Conservation (phyloP, 2,888 invertebrate species). For the Pocota personata region DNA sequence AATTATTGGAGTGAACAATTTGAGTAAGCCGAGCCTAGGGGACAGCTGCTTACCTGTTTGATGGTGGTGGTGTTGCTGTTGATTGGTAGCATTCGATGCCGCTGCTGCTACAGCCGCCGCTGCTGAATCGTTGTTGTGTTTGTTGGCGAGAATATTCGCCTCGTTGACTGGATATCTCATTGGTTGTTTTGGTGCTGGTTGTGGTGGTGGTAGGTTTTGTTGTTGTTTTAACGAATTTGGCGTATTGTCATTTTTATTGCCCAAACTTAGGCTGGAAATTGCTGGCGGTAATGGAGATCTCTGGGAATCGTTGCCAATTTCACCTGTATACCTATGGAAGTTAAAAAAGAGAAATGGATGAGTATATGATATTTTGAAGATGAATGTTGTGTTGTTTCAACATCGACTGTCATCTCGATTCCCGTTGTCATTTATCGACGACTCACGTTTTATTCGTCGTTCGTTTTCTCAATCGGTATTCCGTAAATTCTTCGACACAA, state of each 20-base stretch:
- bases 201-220: conserved; percentile 71
- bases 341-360: neutral
- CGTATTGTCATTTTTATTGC: conserved; percentile 78
- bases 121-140: conserved; percentile 59
- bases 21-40: conserved; percentile 80
- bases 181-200: conserved; percentile 72
- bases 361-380: neutral
- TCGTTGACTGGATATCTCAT: conserved; percentile 67
- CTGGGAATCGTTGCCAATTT: conserved; percentile 82
- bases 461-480: too few relatives aligned
- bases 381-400: neutral
- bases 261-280: conserved; percentile 82
- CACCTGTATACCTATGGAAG: conserved; percentile 81
- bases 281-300: conserved; percentile 83
- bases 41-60: conserved; percentile 79
- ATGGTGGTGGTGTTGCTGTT: conserved; percentile 74
- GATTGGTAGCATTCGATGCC: conserved; percentile 69
- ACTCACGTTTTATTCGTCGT: too few relatives aligned
- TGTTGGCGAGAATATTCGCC: conserved; percentile 53
- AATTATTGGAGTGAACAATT: conserved; percentile 82
- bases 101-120: conserved; percentile 69
- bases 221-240: conserved; percentile 59
- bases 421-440: too few relatives aligned
- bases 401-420: neutral
- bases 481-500: too few relatives aligned